These are phyloP conservation scores for Oreochromis tanganicae DNA, from an alignment of 2,113 vertebrate species.

Conservation along the genomic window DNA sequence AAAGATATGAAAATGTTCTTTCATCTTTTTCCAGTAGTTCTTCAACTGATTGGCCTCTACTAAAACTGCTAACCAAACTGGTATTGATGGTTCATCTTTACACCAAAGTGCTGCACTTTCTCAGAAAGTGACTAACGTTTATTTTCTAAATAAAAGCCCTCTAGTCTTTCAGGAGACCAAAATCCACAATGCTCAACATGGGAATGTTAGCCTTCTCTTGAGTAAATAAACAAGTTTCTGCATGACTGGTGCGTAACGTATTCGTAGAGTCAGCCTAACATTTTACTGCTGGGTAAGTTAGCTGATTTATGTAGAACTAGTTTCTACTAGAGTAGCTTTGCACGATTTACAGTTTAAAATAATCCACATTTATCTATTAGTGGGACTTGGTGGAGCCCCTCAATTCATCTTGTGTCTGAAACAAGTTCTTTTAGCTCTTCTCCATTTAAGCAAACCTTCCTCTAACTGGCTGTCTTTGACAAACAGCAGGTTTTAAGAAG, in stretches of 20 bases:
- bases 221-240: not conserved
- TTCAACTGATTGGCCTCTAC: not conserved
- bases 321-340: not conserved
- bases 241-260: not conserved
- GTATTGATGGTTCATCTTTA: not conserved
- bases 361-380: not conserved
- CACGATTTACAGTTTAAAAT: not conserved
- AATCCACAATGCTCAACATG: not conserved
- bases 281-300: not conserved
- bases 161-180: fast-evolving
- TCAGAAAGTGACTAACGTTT: fast-evolving
- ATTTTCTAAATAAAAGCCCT: not conserved
- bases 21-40: not conserved
- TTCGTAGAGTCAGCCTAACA: not conserved
- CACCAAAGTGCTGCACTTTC: not conserved
- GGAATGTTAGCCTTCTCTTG: not conserved
- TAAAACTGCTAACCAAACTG: not conserved
- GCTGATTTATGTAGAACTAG: not conserved
- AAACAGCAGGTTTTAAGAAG: not conserved
- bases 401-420: not conserved
- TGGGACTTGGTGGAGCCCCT: not conserved
- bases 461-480: not conserved
- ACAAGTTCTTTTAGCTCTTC: not conserved
- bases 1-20: not conserved
- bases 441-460: not conserved